Conservation (phyloP, 2,888 invertebrate genomes). For the Caenorhabditis angaria region DNA sequence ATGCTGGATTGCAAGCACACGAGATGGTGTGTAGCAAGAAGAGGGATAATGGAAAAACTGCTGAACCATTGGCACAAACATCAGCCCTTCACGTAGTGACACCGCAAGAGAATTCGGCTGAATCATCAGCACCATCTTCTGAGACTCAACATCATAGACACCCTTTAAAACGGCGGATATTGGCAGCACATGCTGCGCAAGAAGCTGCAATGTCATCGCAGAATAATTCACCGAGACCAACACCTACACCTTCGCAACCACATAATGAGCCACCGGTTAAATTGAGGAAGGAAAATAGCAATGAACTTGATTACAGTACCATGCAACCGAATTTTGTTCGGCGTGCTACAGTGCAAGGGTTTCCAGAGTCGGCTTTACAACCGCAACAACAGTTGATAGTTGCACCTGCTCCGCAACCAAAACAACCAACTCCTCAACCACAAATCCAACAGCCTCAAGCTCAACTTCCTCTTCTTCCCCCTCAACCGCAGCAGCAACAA, state of each 20-base stretch:
- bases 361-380: not conserved
- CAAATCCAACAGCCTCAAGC: not conserved
- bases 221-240: conserved; percentile 1
- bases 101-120: not conserved
- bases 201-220: conserved; percentile 3
- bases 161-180: conserved; percentile 27
- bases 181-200: conserved; percentile 14
- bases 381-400: not conserved
- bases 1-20: conserved; percentile 65
- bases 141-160: conserved; percentile 14
- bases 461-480: too few relatives aligned
- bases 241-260: not conserved
- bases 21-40: conserved; percentile 61
- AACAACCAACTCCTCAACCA: not conserved
- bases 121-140: not conserved
- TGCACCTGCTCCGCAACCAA: not conserved
- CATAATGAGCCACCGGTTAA: not conserved
- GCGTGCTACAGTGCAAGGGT: not conserved
- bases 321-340: not conserved
- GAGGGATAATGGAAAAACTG: conserved; percentile 34
- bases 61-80: not conserved
- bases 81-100: not conserved
- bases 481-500: conserved; percentile 4
- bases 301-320: not conserved
- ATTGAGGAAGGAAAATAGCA: not conserved